phyloP scores from a whole-genome alignment of 2,797 vertebrate species.

The Graptemys geographica region DNA sequence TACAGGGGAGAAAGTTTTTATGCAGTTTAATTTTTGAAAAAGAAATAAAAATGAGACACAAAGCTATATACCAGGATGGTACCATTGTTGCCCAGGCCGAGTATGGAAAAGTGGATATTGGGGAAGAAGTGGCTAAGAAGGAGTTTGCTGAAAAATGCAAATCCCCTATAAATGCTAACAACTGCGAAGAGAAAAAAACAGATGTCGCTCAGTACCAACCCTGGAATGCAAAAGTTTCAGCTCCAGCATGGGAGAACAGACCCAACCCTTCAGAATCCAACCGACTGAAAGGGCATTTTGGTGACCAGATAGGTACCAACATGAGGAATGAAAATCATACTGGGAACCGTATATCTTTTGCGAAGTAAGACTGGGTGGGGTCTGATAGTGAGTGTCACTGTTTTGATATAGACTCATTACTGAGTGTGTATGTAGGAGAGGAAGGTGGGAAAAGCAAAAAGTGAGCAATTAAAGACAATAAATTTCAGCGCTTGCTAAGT shows the following conservation, averaged over 20 bases:
- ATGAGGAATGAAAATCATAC: constrained; percentile 63
- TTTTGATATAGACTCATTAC: neutral
- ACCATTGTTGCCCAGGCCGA: constrained; percentile 81
- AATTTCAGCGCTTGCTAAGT: neutral
- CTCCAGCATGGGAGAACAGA: constrained; percentile 56
- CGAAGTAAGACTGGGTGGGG: constrained; percentile 65
- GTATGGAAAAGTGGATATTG: constrained; percentile 80
- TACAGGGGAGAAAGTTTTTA: constrained; percentile 85
- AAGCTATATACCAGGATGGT: constrained; percentile 80
- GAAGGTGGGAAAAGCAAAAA: neutral
- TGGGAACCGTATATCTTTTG: constrained; percentile 39
- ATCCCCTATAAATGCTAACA: constrained; percentile 14
- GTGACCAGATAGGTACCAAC: constrained; percentile 45
- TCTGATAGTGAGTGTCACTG: neutral
- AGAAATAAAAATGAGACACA: constrained; percentile 80
- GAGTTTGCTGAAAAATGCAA: constrained; percentile 80
- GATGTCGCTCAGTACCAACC: constrained; percentile 41
- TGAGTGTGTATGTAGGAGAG: neutral
- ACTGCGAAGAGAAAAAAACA: constrained; percentile 27
- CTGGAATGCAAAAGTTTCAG: constrained; percentile 56
- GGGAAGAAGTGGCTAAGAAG: constrained; percentile 84
- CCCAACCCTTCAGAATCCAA: neutral
- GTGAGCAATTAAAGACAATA: neutral
- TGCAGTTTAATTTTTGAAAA: constrained; percentile 84
- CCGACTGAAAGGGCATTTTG: constrained; percentile 48